Evolutionary conservation across 2,888 invertebrate genomes (phyloP), one percentile per base, ranked within the genome.

Genomic region (Pachycephus smyrnensis): DNA sequence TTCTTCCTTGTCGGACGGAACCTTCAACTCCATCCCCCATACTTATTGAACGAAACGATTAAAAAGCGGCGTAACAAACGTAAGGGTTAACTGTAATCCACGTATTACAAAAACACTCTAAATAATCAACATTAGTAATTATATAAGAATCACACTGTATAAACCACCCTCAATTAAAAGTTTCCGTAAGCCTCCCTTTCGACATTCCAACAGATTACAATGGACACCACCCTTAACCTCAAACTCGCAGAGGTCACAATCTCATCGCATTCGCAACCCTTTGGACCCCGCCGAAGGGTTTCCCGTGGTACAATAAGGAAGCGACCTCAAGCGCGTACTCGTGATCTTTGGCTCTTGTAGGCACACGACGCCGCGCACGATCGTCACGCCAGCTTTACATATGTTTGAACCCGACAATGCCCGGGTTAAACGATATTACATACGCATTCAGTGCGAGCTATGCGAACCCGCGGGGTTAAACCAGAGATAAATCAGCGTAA

Each of bases 371-470:
- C 71, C 80, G 80, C 82, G 80, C 82, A 85, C 87, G 84, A 84
- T 84, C 86, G 87, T 88, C 88, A 89, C 87, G 89, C 83, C 82
- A 82, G 84, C 88, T 89, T 89, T 88, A 87, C 89, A 89, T 89
- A 88, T 85, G 86, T 83, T 89, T 89, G 89, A 88, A 88, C 89
- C 82, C 84, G 82, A 88, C 88, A 89, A 89, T 88, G 84, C 87
- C 76, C 85, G 84, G 88, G 89, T 89, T 89, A 89, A 89, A 89
- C 88, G 88, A 88, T 88, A 88, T 88, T 88, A 88, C 85, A 79
- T 85, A 84, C 85, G 84, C 83, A 85, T 83, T 83, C 80, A 82
- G 75, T 80, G 80, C 75, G 81, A 77, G 71, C 78, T 75, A 69
- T 80, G 75, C 69, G 68, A 73, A 68, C 82, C 78, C 81, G 82